Conservation (phyloP, 2,113 vertebrate species). For the Caracal caracal region DNA sequence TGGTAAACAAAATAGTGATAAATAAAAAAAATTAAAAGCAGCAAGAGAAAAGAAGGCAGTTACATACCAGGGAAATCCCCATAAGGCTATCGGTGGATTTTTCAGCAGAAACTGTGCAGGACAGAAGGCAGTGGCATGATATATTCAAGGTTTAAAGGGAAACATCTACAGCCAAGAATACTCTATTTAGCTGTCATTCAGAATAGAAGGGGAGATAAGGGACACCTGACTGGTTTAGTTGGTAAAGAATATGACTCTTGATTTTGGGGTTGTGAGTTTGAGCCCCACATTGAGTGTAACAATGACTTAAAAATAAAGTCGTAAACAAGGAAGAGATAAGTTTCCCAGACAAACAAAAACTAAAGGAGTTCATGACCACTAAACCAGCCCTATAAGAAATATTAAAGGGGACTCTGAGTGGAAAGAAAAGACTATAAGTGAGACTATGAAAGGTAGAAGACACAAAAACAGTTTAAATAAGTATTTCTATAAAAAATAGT, state of each 20-base stretch:
- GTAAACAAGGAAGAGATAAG: background rate
- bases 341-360: background rate
- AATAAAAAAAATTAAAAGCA: background rate
- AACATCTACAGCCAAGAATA: background rate
- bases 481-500: background rate
- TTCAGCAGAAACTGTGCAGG: background rate
- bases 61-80: background rate
- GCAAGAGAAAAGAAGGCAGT: background rate
- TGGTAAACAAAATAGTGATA: background rate
- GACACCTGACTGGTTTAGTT: background rate
- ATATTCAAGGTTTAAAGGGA: background rate
- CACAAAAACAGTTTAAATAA: background rate
- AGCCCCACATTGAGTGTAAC: background rate
- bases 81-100: background rate
- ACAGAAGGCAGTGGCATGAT: background rate
- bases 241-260: background rate
- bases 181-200: background rate
- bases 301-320: background rate
- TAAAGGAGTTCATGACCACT: background rate
- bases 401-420: background rate
- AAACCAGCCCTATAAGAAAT: background rate
- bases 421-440: background rate
- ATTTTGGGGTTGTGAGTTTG: background rate
- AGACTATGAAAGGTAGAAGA: background rate
- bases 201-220: background rate